Conservation (phyloP, 2,888 invertebrate genomes). For the Sericinus montela region DNA sequence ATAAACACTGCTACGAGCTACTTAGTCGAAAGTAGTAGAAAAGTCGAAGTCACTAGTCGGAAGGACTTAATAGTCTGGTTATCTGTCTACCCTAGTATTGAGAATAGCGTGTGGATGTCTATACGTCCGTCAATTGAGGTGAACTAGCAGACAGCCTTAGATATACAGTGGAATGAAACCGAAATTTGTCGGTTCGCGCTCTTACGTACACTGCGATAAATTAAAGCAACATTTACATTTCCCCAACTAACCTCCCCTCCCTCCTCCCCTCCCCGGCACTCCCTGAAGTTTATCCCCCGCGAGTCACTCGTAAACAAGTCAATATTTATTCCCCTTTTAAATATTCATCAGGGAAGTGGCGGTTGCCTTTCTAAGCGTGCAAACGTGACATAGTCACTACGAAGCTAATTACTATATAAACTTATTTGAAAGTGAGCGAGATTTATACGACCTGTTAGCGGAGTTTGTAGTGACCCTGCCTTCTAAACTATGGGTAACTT, state of each 20-base stretch:
- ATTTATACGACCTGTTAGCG: too few species aligned
- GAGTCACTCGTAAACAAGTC: constrained; percentile 2
- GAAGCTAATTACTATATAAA: too few species aligned
- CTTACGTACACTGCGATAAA: constrained; percentile 10
- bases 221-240: constrained; percentile 12
- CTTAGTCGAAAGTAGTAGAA: too few species aligned
- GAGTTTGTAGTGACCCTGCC: too few species aligned
- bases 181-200: constrained; percentile 7
- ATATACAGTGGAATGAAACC: not conserved
- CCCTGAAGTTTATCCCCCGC: not conserved
- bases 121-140: not conserved
- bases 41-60: too few species aligned
- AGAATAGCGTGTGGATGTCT: too few species aligned
- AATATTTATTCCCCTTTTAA: constrained; percentile 9
- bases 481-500: too few species aligned
- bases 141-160: not conserved
- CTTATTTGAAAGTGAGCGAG: too few species aligned
- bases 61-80: too few species aligned
- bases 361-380: not conserved
- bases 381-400: not conserved
- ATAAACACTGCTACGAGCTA: too few species aligned
- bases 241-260: not conserved
- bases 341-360: not conserved
- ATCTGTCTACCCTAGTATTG: too few species aligned
- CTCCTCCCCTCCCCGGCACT: not conserved